phyloP scores from a whole-genome alignment of 2,113 vertebrate genomes.

The Eulemur rufifrons region DNA sequence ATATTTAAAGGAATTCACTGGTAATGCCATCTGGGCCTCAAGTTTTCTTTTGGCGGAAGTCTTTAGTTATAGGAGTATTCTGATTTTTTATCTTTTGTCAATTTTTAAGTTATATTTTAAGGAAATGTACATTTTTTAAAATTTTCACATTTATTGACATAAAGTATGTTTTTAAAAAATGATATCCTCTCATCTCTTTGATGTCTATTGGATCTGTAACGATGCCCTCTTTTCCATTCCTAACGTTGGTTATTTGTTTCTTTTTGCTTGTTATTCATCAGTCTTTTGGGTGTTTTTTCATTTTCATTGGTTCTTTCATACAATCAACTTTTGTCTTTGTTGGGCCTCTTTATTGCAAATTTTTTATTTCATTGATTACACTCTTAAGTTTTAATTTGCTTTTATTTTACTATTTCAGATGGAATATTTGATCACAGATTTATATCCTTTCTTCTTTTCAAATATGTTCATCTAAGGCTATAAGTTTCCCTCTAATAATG shows the following conservation, averaged over 20 bases:
- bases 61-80: constrained; percentile 25
- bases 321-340: background rate
- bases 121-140: background rate
- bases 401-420: background rate
- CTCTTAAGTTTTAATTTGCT: background rate
- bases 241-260: background rate
- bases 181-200: background rate
- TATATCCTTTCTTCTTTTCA: background rate
- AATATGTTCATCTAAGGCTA: background rate
- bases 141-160: background rate
- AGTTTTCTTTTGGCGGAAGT: constrained; percentile 18
- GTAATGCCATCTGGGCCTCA: constrained; percentile 45
- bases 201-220: background rate
- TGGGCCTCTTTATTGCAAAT: background rate
- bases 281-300: background rate
- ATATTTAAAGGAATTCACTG: constrained; percentile 54
- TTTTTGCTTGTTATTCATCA: background rate
- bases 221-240: background rate
- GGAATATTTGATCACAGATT: background rate
- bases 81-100: constrained; percentile 1
- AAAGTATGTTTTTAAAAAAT: background rate
- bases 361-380: background rate
- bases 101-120: background rate
- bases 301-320: background rate
- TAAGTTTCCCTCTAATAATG: background rate